phyloP scores from a whole-genome alignment of 2,888 invertebrate species.

The Aquatica leii region DNA sequence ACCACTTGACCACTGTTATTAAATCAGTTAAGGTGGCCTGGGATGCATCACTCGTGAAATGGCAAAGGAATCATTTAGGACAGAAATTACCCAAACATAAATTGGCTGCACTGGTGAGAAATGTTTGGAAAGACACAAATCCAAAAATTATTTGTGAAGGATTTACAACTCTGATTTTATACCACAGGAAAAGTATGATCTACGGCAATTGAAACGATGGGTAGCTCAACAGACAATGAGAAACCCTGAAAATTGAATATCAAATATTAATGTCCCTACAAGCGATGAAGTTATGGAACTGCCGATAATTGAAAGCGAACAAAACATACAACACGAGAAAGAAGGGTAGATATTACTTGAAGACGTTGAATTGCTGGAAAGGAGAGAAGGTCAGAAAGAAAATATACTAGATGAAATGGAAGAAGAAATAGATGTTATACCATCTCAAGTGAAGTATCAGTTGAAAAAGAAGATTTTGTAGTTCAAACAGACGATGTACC shows the following conservation, averaged over 20 bases:
- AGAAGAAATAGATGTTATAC: no score
- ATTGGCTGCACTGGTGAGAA: constrained; percentile 15
- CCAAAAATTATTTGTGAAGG: constrained; percentile 16
- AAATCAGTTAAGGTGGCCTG: no score
- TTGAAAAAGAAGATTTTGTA: not conserved
- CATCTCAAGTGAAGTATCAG: no score
- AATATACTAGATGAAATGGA: not conserved
- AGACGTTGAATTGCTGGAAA: not conserved
- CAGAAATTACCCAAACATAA: constrained; percentile 18
- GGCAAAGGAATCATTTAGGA: constrained; percentile 14
- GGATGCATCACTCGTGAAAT: not conserved
- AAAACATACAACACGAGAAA: no score
- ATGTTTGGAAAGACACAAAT: constrained; percentile 16
- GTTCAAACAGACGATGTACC: not conserved
- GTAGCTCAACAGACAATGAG: not conserved
- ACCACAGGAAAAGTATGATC: constrained; percentile 14
- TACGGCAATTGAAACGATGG: constrained; percentile 8
- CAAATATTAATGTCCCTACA: no score
- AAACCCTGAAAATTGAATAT: no score
- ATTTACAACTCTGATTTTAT: constrained; percentile 17
- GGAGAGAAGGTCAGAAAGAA: not conserved
- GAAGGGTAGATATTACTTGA: no score
- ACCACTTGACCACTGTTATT: not conserved
- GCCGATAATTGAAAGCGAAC: no score
- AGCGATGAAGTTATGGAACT: no score